Base-by-base conservation (phyloP, 2,797 vertebrate species). In the Podarcis lilfordi region DNA sequence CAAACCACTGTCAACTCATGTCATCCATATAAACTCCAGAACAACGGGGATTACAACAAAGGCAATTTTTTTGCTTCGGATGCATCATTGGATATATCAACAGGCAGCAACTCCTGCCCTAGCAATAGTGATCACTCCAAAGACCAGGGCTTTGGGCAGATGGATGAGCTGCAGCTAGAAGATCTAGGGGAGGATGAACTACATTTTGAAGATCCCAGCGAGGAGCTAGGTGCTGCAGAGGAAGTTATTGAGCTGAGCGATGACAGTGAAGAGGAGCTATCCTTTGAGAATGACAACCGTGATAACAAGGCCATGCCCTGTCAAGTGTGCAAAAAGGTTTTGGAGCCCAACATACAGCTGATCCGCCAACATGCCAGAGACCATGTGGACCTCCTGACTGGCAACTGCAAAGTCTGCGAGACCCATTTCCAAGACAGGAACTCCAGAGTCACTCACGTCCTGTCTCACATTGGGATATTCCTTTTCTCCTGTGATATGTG, bases 401-500 rank as follows among this genome's bases (percentile, higher is more conserved):
- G 98, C 8, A 97, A 97, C 90, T 99, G 99, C 96, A 96, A 97
- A 29, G 97, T 99, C 74, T 99, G 99, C 0, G 98, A 98, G 8
- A 97, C 97, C 3, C 97, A 98, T 21, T 98, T 98, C 91, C 95
- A 97, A 5, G 98, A 99, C 93, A 97, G 96, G 0, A 92, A 97
- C 2, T 97, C 98, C 50, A 95, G 97, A 29, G 94, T 98, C 85
- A 95, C 97, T 3, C 99, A 99, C 0, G 96, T 98, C 32, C 95
- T 99, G 85, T 97, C 98, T 50, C 99, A 99, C 27, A 97, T 99
- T 0, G 98, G 98, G 8, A 98, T 98, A 94, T 98, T 98, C 86
- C 98, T 99, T 68, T 99, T 98, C 95, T 98, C 98, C 91, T 99
- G 99, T 0, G 98, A 99, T 94, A 98, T 99, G 98, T 99, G 99